Base-by-base conservation (phyloP, 2,888 invertebrate species). In the Sarcophaga rosellei region DNA sequence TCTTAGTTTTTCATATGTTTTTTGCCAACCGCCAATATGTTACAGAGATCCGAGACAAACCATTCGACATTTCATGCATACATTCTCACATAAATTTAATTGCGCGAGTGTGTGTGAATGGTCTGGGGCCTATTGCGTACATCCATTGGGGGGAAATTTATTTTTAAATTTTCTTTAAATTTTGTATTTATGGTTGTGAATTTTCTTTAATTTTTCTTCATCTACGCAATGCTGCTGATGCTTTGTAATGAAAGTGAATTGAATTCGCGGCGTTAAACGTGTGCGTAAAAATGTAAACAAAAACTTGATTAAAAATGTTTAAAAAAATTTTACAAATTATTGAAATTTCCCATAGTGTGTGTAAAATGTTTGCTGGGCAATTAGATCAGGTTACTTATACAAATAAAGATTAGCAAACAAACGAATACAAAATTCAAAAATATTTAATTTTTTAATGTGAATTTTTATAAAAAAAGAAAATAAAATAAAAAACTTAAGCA, bases 171-270 rank as follows among this genome's bases (percentile, higher is more conserved):
- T 72, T 76, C 62, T 57, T 23, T 23, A 35, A 23, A 63, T 57
- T 47, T 65, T 65, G 65, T 75, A 70, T 66, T 78, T 78, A 72
- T 80, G 75, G 44, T 53, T 72, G 6, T 11, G 20, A 61, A 0
- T 75, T 75, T 83, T 80, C 59, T 76, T 68, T 80, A 21, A 57
- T 59, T 75, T 74, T 75, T 57, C 69, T 80, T 81, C n/a, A 65
- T 72, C 73, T 81, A 88, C 84, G 92, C 91, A 91, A 88, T 90
- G 89, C 75, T 90, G 89, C 76, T 90, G 89, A 73, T 90, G 89
- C 76, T 91, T 91, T 89, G 91, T 91, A 92, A 92, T 91, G 91
- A 92, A 92, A 92, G 92, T 91, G 91, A 91, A 91, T 90, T 92
- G 91, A 92, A 92, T 91, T 92, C n/a, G n/a, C n/a, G 91, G 89